These are phyloP conservation scores for Platyscapa corneri DNA, from an alignment of 1,140 invertebrate species.

Conservation along the genomic window DNA sequence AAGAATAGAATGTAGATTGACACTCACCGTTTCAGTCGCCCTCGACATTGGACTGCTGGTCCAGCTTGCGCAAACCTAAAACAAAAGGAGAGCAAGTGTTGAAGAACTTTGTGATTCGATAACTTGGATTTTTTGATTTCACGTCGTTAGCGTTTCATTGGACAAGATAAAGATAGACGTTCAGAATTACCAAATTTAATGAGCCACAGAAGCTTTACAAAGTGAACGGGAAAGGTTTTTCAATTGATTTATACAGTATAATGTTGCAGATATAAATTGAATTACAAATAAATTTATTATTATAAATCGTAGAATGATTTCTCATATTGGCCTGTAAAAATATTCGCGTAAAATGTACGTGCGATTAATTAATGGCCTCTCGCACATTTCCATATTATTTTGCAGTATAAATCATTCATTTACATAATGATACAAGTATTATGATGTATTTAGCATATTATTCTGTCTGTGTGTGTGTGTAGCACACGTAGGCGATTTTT, in stretches of 20 bases:
- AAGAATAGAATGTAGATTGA: background rate
- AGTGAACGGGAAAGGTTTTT: too few relatives aligned
- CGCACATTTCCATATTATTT: background rate
- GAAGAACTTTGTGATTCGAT: background rate
- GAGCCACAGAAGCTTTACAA: too few relatives aligned
- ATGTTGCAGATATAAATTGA: background rate
- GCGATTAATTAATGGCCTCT: too few relatives aligned
- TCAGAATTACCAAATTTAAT: too few relatives aligned
- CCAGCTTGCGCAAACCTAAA: constrained; percentile 34
- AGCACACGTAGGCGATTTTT: too few relatives aligned
- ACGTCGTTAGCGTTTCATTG: too few relatives aligned
- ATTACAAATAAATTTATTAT: too few relatives aligned
- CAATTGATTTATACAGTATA: too few relatives aligned
- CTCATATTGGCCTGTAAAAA: too few relatives aligned
- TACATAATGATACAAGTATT: background rate
- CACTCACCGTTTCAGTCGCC: constrained; percentile 19
- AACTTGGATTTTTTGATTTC: background rate
- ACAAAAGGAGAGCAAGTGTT: background rate
- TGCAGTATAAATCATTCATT: background rate
- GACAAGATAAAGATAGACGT: too few relatives aligned
- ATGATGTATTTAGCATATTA: background rate
- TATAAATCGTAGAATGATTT: too few relatives aligned
- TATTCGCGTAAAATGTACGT: too few relatives aligned
- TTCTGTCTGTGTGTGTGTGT: background rate
- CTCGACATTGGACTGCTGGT: constrained; percentile 8